These are phyloP conservation scores for Agrypnus murinus DNA, from an alignment of 2,888 invertebrate species.

Conservation along the genomic window DNA sequence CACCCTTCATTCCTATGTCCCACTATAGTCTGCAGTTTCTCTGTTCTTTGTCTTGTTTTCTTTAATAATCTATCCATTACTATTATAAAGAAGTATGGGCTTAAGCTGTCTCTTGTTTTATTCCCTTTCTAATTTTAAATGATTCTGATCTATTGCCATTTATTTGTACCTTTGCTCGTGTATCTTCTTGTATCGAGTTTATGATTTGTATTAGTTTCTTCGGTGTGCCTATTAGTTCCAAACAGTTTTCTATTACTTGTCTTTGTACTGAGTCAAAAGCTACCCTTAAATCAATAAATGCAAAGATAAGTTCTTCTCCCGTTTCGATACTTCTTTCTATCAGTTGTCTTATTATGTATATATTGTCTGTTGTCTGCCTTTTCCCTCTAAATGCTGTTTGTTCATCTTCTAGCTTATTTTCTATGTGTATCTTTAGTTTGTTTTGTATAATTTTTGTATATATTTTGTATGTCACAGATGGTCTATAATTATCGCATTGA, in stretches of 20 bases:
- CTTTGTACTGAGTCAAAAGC: conserved; percentile 7
- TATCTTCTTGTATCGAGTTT: conserved; percentile 1
- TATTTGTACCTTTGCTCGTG: background rate
- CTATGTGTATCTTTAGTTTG: conserved; percentile 20
- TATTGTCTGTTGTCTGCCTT: too few species aligned
- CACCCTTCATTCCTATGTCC: background rate
- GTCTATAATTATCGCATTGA: conserved; percentile 12
- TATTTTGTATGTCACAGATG: conserved; percentile 16
- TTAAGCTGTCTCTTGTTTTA: background rate
- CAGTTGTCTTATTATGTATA: conserved; percentile 20
- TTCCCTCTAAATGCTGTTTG: conserved; percentile 14
- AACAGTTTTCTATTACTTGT: background rate
- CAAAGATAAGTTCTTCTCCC: too few species aligned
- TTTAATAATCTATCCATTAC: background rate
- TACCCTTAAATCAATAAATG: conserved; percentile 12
- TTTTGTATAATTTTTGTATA: conserved; percentile 20
- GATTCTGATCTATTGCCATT: background rate
- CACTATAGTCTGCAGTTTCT: background rate
- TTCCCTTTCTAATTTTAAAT: background rate
- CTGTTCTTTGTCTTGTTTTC: background rate
- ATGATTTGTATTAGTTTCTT: too few species aligned
- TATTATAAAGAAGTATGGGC: background rate
- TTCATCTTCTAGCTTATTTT: too few species aligned
- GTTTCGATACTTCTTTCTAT: conserved; percentile 11
- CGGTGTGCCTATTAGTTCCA: background rate